These are phyloP conservation scores for Odontamblyopus rebecca DNA, from an alignment of 2,797 vertebrate species.

Conservation along the genomic window DNA sequence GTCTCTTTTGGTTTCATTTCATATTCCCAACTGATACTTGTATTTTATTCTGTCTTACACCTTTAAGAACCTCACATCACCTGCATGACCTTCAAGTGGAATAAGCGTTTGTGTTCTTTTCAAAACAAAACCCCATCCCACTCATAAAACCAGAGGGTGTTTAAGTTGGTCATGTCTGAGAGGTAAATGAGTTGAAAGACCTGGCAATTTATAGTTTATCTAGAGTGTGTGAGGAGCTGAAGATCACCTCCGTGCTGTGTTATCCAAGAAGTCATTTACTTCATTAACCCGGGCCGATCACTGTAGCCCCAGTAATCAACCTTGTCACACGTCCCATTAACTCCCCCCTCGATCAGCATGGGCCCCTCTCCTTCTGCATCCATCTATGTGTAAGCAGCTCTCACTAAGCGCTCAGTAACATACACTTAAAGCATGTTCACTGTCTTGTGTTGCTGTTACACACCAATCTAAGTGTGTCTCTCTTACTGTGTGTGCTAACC, in stretches of 20 bases:
- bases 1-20: neutral
- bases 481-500: constrained; percentile 50
- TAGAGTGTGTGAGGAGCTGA: constrained; percentile 47
- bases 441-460: constrained; percentile 12
- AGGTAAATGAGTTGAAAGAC: constrained; percentile 47
- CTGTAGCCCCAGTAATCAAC: constrained; percentile 71
- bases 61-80: neutral
- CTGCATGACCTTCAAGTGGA: neutral
- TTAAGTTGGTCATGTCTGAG: constrained; percentile 10
- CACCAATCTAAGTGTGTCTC: constrained; percentile 10
- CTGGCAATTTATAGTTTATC: constrained; percentile 40
- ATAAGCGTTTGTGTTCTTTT: neutral
- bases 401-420: constrained; percentile 20
- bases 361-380: constrained; percentile 38
- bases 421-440: constrained; percentile 11
- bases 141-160: constrained; percentile 14
- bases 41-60: neutral
- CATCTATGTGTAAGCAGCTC: constrained; percentile 21
- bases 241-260: constrained; percentile 50
- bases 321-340: constrained; percentile 74
- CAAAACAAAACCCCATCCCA: neutral
- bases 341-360: constrained; percentile 63
- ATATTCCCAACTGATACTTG: neutral
- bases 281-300: constrained; percentile 74
- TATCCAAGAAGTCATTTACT: constrained; percentile 70